phyloP scores from a whole-genome alignment of 2,113 vertebrate genomes.

The Calyptomena viridis region DNA sequence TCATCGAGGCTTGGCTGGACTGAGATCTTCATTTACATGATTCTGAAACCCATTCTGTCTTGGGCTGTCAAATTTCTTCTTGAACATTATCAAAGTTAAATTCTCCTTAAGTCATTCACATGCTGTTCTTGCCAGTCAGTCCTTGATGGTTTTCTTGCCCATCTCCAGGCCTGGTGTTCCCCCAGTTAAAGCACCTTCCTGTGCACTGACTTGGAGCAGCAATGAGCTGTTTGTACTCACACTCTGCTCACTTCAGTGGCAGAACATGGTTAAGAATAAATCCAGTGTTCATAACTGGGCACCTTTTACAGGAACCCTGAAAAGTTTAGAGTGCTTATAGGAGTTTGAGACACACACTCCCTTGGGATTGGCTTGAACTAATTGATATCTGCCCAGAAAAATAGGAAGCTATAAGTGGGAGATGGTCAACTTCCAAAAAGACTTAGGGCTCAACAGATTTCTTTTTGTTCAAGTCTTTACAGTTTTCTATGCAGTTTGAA shows the following conservation, averaged over 20 bases:
- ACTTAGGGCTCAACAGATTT: not conserved
- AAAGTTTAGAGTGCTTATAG: not conserved
- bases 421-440: not conserved
- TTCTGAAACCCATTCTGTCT: not conserved
- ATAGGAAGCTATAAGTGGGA: not conserved
- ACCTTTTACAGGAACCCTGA: not conserved
- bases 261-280: not conserved
- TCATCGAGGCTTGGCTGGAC: not conserved
- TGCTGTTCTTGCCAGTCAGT: not conserved
- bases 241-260: rapidly evolving
- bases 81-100: not conserved
- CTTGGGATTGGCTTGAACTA: not conserved
- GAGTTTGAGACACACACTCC: not conserved
- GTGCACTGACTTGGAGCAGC: not conserved
- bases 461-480: not conserved
- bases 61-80: not conserved
- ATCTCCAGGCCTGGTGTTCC: not conserved
- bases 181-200: not conserved
- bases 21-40: not conserved
- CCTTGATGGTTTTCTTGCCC: not conserved
- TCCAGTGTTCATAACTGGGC: not conserved
- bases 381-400: not conserved
- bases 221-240: not conserved
- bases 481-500: not conserved
- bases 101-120: not conserved